A percentile compares a stretch with the other conserved stretches of the same genome.
Evolutionary conservation across 2,888 invertebrate genomes (phyloP).

Genomic region (Heteromurus nitidus): DNA sequence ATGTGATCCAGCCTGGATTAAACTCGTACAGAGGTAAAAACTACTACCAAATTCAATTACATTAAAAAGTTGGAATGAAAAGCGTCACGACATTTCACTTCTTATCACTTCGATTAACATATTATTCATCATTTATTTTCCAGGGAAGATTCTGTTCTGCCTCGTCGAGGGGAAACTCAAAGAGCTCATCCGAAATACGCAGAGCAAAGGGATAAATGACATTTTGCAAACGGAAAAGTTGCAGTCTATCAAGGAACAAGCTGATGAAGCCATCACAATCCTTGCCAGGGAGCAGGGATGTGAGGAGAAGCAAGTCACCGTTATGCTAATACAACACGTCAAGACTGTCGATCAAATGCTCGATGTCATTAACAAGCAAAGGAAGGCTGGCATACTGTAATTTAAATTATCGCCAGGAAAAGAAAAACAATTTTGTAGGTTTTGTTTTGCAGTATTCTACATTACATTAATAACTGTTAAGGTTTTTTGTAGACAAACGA

Average conservation of each 20-base stretch:
- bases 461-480: too few relatives aligned
- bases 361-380: slow-evolving; percentile 49
- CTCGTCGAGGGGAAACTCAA: slow-evolving; percentile 68
- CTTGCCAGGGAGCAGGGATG: slow-evolving; percentile 47
- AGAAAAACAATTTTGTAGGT: too few relatives aligned
- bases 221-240: slow-evolving; percentile 47
- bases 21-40: slow-evolving; percentile 69
- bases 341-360: slow-evolving; percentile 54
- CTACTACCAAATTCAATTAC: neutral
- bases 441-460: too few relatives aligned
- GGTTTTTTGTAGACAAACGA: too few relatives aligned
- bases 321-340: slow-evolving; percentile 49
- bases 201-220: slow-evolving; percentile 36
- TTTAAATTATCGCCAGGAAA: too few relatives aligned
- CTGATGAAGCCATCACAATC: slow-evolving; percentile 58
- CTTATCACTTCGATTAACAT: neutral
- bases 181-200: slow-evolving; percentile 54
- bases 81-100: too few relatives aligned
- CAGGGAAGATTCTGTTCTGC: slow-evolving; percentile 70
- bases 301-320: slow-evolving; percentile 49
- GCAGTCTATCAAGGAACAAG: slow-evolving; percentile 31
- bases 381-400: too few relatives aligned
- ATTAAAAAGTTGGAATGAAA: too few relatives aligned
- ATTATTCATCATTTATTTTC: slow-evolving; percentile 4
- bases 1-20: slow-evolving; percentile 69